phyloP scores from a whole-genome alignment of 2,888 invertebrate genomes.

The Leptinotarsa tumamoca region DNA sequence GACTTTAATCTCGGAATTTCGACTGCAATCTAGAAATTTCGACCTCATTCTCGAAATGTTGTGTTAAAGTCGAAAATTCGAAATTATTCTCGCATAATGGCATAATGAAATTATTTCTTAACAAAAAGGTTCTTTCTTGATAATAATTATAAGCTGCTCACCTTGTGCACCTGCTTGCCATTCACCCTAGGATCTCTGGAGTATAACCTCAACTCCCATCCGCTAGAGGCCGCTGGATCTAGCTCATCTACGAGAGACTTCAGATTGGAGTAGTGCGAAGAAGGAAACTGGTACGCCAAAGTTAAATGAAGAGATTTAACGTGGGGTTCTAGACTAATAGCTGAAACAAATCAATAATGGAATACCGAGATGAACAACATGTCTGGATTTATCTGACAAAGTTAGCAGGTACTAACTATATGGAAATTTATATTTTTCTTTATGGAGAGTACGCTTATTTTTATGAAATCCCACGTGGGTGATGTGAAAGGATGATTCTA shows the following conservation, averaged over 20 bases:
- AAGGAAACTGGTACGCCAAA: conserved; percentile 88
- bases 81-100: no score
- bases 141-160: conserved; percentile 40
- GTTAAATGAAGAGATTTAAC: conserved; percentile 90
- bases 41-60: no score
- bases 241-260: conserved; percentile 81
- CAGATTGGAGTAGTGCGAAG: conserved; percentile 77
- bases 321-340: conserved; percentile 81
- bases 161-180: conserved; percentile 74
- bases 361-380: background rate
- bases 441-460: no score
- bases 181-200: conserved; percentile 84
- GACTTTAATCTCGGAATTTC: no score
- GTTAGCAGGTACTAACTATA: no score
- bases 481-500: no score
- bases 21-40: no score
- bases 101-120: no score
- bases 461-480: no score
- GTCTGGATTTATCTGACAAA: background rate
- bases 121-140: background rate
- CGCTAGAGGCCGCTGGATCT: conserved; percentile 74
- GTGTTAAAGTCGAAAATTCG: no score
- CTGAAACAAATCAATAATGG: conserved; percentile 63
- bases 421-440: no score
- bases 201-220: conserved; percentile 89